Conservation (phyloP, 2,888 invertebrate genomes). For the Ophion slaviceki region DNA sequence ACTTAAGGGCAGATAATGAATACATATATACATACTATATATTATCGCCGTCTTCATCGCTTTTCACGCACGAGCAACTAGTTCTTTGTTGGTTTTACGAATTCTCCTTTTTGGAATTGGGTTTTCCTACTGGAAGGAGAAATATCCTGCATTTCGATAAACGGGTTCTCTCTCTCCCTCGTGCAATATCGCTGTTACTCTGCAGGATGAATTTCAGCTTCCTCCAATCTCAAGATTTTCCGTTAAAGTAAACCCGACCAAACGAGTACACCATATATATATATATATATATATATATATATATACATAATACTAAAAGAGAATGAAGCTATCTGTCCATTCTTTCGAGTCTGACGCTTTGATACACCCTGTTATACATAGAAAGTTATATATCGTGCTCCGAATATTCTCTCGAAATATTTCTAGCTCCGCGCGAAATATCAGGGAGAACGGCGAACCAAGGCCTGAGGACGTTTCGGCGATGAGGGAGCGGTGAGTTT, state of each 20-base stretch:
- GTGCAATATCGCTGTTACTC: constrained; percentile 55
- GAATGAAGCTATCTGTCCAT: constrained; percentile 36
- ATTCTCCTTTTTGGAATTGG: constrained; percentile 17
- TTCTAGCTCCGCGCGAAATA: constrained; percentile 40
- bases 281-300: not conserved
- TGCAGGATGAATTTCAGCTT: constrained; percentile 56
- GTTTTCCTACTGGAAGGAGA: not conserved
- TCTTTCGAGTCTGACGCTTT: constrained; percentile 34
- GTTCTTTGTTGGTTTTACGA: constrained; percentile 25
- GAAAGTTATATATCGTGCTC: constrained; percentile 47
- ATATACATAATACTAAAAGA: not conserved
- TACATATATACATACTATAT: constrained; percentile 25
- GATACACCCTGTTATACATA: constrained; percentile 18
- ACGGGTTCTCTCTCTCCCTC: not conserved
- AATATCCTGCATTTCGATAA: not conserved
- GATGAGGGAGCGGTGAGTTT: constrained; percentile 18
- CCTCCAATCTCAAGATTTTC: constrained; percentile 49
- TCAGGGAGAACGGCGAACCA: constrained; percentile 25
- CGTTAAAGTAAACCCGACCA: constrained; percentile 49
- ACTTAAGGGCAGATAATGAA: constrained; percentile 55
- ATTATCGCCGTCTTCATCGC: constrained; percentile 24
- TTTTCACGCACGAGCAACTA: not conserved
- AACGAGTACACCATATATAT: constrained; percentile 17
- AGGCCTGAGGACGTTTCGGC: constrained; percentile 1
- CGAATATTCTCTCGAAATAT: constrained; percentile 53